Evolutionary conservation across 2,113 vertebrate species (phyloP).

Genomic region (Thalassoma bifasciatum): DNA sequence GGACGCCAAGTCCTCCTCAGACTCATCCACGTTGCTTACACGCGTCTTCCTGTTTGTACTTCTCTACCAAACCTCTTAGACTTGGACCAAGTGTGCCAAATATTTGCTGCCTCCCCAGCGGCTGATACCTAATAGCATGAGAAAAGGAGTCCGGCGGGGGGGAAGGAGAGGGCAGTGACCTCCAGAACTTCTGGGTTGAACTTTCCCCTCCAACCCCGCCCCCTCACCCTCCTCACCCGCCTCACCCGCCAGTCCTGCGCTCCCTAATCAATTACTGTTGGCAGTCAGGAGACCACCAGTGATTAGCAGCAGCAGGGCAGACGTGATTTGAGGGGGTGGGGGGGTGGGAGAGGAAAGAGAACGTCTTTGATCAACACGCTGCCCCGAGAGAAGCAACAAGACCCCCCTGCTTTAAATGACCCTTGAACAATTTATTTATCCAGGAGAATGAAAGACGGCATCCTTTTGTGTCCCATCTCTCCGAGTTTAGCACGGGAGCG

Average conservation of each 20-base stretch:
- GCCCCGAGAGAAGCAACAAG: constrained; percentile 59
- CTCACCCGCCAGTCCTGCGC: constrained; percentile 57
- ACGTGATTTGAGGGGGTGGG: constrained; percentile 61
- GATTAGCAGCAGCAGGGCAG: constrained; percentile 78
- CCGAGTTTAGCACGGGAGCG: constrained; percentile 26
- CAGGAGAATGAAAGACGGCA: constrained; percentile 55
- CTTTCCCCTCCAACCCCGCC: constrained; percentile 69
- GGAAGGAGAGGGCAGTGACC: constrained; percentile 76
- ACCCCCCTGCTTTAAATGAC: constrained; percentile 65
- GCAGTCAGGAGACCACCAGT: constrained; percentile 84
- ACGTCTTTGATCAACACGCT: constrained; percentile 77
- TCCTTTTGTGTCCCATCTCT: constrained; percentile 44
- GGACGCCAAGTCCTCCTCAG: constrained; percentile 33
- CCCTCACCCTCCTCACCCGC: constrained; percentile 22
- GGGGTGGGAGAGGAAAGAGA: constrained; percentile 39
- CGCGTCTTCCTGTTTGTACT: constrained; percentile 73
- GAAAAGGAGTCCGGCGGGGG: constrained; percentile 65
- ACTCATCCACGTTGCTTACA: constrained; percentile 57
- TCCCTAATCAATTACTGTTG: constrained; percentile 85
- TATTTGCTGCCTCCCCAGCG: constrained; percentile 75
- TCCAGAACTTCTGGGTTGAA: constrained; percentile 79
- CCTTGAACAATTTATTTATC: constrained; percentile 67
- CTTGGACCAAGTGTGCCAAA: constrained; percentile 69
- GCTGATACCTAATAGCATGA: constrained; percentile 81
- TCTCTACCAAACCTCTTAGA: constrained; percentile 60